These are phyloP conservation scores for Abscondita cerata DNA, from an alignment of 2,888 invertebrate genomes.

Conservation along the genomic window DNA sequence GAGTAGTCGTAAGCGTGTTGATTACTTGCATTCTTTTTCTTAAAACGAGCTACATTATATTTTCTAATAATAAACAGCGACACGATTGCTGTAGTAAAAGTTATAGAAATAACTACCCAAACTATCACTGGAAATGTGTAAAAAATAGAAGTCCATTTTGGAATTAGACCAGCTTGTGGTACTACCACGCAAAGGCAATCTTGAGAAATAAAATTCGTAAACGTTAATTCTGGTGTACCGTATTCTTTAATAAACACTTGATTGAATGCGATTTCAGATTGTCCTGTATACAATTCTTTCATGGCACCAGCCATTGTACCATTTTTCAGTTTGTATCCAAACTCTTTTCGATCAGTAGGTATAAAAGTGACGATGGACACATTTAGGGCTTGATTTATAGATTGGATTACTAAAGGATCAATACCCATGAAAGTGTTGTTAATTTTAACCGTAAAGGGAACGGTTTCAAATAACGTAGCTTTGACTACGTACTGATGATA, in stretches of 20 bases:
- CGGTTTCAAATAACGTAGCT: constrained; percentile 26
- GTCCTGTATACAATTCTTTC: constrained; percentile 50
- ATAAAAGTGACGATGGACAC: constrained; percentile 15
- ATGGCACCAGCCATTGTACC: constrained; percentile 56
- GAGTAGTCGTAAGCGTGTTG: constrained; percentile 24
- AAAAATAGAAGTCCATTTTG: constrained; percentile 55
- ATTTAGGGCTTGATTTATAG: constrained; percentile 29
- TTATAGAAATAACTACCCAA: constrained; percentile 53
- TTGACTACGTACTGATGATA: constrained; percentile 19
- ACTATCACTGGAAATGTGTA: constrained; percentile 52
- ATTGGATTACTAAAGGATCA: constrained; percentile 29
- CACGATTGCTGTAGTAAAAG: constrained; percentile 26
- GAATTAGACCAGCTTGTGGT: constrained; percentile 55
- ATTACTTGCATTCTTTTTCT: background rate
- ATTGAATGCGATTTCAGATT: constrained; percentile 55
- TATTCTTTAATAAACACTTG: constrained; percentile 59
- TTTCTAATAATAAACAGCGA: constrained; percentile 35
- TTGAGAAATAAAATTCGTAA: constrained; percentile 54
- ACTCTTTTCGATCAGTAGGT: constrained; percentile 22
- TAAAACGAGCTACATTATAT: background rate
- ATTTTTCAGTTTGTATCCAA: constrained; percentile 51
- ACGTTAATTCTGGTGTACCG: constrained; percentile 51
- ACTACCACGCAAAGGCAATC: constrained; percentile 58
- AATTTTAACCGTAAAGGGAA: constrained; percentile 22
- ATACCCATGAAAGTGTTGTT: constrained; percentile 23